Percentiles rank a stretch among this genome's conserved stretches.
phyloP scores from a whole-genome alignment of 2,888 invertebrate genomes.

The Schizotus pectinicornis region DNA sequence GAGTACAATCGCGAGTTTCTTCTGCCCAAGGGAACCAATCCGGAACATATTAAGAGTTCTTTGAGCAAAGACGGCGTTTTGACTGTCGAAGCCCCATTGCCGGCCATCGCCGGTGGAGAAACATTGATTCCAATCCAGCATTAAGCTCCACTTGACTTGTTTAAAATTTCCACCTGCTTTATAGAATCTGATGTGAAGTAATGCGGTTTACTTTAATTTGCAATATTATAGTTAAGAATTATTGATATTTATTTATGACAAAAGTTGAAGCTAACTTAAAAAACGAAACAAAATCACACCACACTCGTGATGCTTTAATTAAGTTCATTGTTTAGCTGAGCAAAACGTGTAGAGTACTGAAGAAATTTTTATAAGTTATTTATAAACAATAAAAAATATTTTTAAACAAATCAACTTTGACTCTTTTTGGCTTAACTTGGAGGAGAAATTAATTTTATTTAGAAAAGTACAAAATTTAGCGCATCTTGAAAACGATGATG shows the following conservation, averaged over 20 bases:
- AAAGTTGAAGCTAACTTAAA: slow-evolving; percentile 31
- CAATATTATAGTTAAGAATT: slow-evolving; percentile 8
- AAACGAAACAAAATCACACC: slow-evolving; percentile 2
- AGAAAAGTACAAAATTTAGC: not conserved
- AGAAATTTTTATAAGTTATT: slow-evolving; percentile 56
- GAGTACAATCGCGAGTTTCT: slow-evolving; percentile 98
- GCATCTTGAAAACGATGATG: not conserved
- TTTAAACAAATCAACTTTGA: slow-evolving; percentile 28
- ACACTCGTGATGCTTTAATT: slow-evolving; percentile 17
- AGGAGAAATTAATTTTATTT: not conserved
- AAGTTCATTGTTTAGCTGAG: slow-evolving; percentile 24
- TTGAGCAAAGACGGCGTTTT: slow-evolving; percentile 95
- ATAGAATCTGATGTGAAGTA: not conserved
- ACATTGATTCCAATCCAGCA: slow-evolving; percentile 83
- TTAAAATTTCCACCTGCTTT: not conserved
- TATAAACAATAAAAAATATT: slow-evolving; percentile 54
- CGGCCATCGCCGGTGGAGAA: slow-evolving; percentile 81
- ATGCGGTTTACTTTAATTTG: not conserved
- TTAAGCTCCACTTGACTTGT: slow-evolving; percentile 47
- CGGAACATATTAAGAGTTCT: slow-evolving; percentile 94
- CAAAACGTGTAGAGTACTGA: slow-evolving; percentile 36
- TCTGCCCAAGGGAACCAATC: slow-evolving; percentile 95
- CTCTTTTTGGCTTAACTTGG: not conserved
- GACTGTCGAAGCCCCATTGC: slow-evolving; percentile 95
- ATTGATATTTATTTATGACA: slow-evolving; percentile 11